Base-by-base conservation (phyloP, 2,797 vertebrate genomes). In the Molossus molossus region DNA sequence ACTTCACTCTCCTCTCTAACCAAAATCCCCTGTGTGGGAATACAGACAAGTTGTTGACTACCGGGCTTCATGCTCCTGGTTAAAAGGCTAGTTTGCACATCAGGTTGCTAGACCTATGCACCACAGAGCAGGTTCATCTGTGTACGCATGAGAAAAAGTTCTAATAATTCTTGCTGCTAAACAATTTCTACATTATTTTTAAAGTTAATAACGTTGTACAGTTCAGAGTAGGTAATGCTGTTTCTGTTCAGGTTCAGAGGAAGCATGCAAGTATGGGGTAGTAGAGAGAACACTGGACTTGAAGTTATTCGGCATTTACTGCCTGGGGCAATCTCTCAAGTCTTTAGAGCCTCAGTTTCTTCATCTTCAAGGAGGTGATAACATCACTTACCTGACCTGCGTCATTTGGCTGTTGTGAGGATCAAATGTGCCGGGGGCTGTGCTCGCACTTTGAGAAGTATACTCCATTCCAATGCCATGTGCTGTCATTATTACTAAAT, bases 61-160 rank as follows among this genome's bases (percentile, higher is more conserved):
- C 6, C 33, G 58, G 14, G 23, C 48, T 80, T 15, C 14, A 40
- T 33, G 82, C 62, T 67, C 20, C 77, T 91, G 23, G 6, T 58
- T 92, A 79, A 72, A 93, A 92, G 23, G 27, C n/a, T 62, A 37
- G 27, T 85, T 67, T 81, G 72, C 62, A 23, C 8, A n/a, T 77
- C 33, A 48, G 45, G n/a, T 37, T 48, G 45, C 85, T 89, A 37
- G 18, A 70, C 12, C 64, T 65, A n/a, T 55, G 15, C 9, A 14
- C 57, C 12, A 29, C 73, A 53, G 40, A 77, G 48, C 72, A 90
- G 50, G 29, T 14, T 85, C 76, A 85, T 73, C 9, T 79, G 33
- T 10, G 70, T 21, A 33, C 12, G 11, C 79, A 72, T 1, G 4
- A 58, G 95, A 82, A 58, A 76, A 29, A 27, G 33, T 60, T 65